Percentiles rank a stretch among this genome's conserved stretches.
Conservation (phyloP, 1,140 invertebrate genomes). For the Diorhabda carinulata region DNA sequence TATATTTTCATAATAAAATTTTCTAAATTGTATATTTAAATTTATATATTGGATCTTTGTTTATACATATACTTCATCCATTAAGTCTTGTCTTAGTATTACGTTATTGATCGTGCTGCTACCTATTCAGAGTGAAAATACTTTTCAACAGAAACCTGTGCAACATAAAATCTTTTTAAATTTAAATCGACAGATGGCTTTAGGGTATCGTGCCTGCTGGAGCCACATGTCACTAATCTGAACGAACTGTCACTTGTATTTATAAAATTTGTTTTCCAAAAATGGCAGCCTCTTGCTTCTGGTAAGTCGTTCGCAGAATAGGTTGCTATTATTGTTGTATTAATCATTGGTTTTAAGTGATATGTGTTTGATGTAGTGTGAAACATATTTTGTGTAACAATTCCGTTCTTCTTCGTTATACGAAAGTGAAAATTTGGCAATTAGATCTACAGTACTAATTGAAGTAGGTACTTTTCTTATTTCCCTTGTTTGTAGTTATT, state of each 20-base stretch:
- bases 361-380: background rate
- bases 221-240: background rate
- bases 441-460: background rate
- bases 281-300: background rate
- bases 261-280: background rate
- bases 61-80: no score
- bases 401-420: background rate
- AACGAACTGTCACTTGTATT: background rate
- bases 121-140: no score
- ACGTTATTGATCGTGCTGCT: no score
- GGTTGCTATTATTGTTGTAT: background rate
- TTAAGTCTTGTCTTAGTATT: no score
- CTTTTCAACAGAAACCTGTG: no score
- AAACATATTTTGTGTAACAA: background rate
- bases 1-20: no score
- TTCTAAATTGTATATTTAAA: no score
- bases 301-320: background rate
- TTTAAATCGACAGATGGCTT: no score
- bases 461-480: background rate
- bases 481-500: slow-evolving; percentile 1
- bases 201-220: no score
- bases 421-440: background rate
- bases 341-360: background rate
- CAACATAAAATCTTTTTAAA: no score
- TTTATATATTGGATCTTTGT: no score